phyloP scores from a whole-genome alignment of 2,888 invertebrate species.

The Apantesis nais region DNA sequence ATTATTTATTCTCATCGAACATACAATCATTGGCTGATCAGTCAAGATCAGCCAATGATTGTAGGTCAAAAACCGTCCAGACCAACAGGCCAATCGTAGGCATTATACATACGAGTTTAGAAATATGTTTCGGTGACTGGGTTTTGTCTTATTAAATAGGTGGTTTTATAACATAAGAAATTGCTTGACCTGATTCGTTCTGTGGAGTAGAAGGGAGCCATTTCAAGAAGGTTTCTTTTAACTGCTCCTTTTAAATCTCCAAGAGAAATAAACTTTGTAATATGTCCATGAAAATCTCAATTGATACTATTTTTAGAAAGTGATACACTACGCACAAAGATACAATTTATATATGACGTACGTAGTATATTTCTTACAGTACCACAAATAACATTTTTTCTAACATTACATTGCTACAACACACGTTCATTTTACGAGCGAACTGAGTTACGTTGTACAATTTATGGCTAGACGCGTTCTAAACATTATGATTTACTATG shows the following conservation, averaged over 20 bases:
- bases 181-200: too few relatives aligned
- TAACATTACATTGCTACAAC: slow-evolving; percentile 10
- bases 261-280: neutral
- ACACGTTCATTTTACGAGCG: slow-evolving; percentile 15
- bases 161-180: too few relatives aligned
- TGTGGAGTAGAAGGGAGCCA: neutral
- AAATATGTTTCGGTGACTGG: too few relatives aligned
- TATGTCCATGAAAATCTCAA: neutral
- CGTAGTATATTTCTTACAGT: slow-evolving; percentile 4
- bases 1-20: too few relatives aligned
- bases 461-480: slow-evolving; percentile 24
- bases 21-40: too few relatives aligned
- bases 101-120: too few relatives aligned
- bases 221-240: neutral
- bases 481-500: slow-evolving; percentile 25
- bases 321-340: neutral
- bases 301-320: neutral
- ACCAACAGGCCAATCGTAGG: too few relatives aligned
- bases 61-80: too few relatives aligned
- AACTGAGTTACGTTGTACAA: slow-evolving; percentile 17
- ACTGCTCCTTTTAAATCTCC: too few relatives aligned
- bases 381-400: slow-evolving; percentile 15
- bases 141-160: too few relatives aligned
- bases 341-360: neutral
- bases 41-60: too few relatives aligned